Conservation (phyloP, 1,140 invertebrate genomes). For the honey bee (Apis mellifera) region DNA sequence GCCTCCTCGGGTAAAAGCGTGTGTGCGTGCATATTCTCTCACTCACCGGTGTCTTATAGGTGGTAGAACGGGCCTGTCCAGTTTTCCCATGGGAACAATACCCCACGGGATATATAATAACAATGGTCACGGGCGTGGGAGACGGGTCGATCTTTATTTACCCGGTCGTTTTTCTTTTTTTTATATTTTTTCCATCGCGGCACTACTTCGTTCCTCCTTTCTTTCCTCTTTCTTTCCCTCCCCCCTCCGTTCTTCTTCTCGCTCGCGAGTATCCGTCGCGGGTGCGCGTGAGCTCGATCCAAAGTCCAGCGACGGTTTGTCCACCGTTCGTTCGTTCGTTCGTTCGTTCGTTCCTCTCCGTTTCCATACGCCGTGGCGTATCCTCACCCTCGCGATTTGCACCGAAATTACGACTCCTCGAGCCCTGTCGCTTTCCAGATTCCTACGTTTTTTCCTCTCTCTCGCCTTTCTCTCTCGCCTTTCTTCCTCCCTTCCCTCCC, state of each 20-base stretch:
- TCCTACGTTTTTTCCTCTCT: slow-evolving; percentile 28
- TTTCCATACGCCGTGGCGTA: not conserved
- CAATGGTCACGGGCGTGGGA: slow-evolving; percentile 74
- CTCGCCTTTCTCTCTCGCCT: not conserved
- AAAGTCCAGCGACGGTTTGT: slow-evolving; percentile 23
- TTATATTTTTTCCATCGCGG: slow-evolving; percentile 33
- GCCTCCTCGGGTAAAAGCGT: slow-evolving; percentile 13
- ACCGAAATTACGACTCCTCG: slow-evolving; percentile 46
- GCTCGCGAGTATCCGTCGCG: not conserved
- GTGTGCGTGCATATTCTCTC: slow-evolving; percentile 41
- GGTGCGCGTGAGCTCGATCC: slow-evolving; percentile 7
- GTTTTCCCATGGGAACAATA: slow-evolving; percentile 78
- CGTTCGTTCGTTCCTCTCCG: slow-evolving; percentile 13
- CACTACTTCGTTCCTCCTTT: not conserved
- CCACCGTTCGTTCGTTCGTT: too few relatives aligned
- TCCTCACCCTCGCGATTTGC: slow-evolving; percentile 50
- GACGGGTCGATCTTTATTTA: slow-evolving; percentile 76
- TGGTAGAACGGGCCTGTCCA: slow-evolving; percentile 72
- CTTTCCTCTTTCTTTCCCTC: not conserved
- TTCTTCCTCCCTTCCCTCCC: not conserved
- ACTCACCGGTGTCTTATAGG: slow-evolving; percentile 52
- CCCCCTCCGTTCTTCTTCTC: slow-evolving; percentile 3
- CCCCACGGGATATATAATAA: slow-evolving; percentile 75
- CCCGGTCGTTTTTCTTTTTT: slow-evolving; percentile 63
- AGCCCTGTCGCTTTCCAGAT: slow-evolving; percentile 43